Evolutionary conservation across 2,888 invertebrate genomes (phyloP), one percentile per base, ranked within the genome.

Genomic region (Strigamia crassipes): DNA sequence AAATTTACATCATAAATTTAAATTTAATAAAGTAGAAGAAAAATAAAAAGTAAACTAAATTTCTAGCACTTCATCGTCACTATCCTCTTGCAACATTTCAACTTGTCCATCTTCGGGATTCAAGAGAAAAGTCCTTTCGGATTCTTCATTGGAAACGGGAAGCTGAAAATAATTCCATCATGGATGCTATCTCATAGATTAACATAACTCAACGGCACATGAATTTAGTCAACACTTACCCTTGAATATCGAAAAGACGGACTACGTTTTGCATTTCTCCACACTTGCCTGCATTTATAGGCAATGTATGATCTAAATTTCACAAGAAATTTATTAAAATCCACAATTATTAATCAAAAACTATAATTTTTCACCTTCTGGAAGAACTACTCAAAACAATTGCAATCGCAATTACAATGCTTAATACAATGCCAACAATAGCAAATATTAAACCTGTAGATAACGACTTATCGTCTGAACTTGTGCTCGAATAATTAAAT

Each of bases 81-180:
- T 66, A 15, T 66, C 66, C 10, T 66, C 66, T 15, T 66, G 66
- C 31, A 66, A 31, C 31, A 66, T 66, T 27, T 66, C 66, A 12
- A 66, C 66, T 66, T 66, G 66, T 66, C 66, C 66, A 27, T 66
- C 66, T 15, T 66, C 66, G 1, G 66, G 66, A 66, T 66, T 66
- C 31, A 66, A 66, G 27, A 66, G 66, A 13, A 66, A 15, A 5
- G 66, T 66, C 23, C 27, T 66, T 15, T 66, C 66, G 4, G 66
- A 66, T 31, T 66, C 66, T 10, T 31, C 66, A 10, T 23, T 10
- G 15, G 61, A n/a, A 66, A 66, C 27, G 5, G 66, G 66, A 66
- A 66, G 66, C 66, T 66, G 66, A 21, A 66, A 66, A 12, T 23
- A 66, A 66, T 23, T 42, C 51, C n/a, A 51, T 51, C 51, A 51